Conservation (phyloP, 2,797 vertebrate species). For the Onychomys leucogaster region DNA sequence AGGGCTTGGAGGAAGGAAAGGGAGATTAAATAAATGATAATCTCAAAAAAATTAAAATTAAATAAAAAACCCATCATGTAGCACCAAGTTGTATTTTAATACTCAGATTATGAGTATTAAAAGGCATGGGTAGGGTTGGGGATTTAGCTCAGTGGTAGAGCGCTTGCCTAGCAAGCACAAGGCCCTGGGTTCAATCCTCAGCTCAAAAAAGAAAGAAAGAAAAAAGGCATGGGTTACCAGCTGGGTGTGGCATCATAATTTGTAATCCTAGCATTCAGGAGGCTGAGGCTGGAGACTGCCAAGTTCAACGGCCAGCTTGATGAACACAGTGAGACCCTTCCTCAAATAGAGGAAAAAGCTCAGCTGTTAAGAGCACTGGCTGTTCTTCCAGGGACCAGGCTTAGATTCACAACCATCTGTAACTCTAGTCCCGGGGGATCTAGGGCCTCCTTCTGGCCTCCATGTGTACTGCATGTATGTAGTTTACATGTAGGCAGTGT, state of each 20-base stretch:
- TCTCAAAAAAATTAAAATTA: background rate
- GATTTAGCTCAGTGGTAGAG: no score
- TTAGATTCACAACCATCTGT: background rate
- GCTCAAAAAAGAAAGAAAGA: no score
- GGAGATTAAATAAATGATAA: background rate
- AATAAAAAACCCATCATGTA: background rate
- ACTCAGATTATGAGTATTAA: background rate
- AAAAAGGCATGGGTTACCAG: background rate
- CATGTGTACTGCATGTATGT: background rate
- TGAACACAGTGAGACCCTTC: background rate
- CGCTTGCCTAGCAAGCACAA: no score
- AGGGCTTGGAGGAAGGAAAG: background rate
- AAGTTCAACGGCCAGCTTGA: background rate
- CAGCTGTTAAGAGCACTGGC: background rate
- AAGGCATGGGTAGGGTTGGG: background rate
- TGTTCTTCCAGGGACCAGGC: background rate
- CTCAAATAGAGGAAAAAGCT: background rate
- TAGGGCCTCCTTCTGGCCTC: background rate
- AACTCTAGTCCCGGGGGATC: background rate
- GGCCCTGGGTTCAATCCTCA: no score
- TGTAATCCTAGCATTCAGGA: background rate
- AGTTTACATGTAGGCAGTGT: background rate
- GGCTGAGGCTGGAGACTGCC: background rate
- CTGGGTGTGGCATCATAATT: background rate
- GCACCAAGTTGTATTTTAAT: background rate